Base-by-base conservation (phyloP, 30 jellyfish, hydroid and myxozoan species). In the Hydractinia echinata region DNA sequence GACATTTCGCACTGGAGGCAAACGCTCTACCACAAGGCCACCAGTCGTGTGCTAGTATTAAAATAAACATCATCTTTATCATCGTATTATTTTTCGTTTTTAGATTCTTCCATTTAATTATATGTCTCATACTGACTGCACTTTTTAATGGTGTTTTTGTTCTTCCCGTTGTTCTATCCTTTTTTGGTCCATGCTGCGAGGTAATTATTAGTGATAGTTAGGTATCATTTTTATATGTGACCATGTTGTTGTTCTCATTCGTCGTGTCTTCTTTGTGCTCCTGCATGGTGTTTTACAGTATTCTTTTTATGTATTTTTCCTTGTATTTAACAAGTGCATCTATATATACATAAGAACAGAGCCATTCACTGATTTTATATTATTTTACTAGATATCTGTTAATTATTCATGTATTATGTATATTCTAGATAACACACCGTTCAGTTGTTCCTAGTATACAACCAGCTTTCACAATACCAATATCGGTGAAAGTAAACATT, bases 151-250 rank as follows among this genome's bases (percentile, higher is more conserved):
- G 96, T 15, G 79, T 92, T 58, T 84, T 92, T 13, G 73, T 86
- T 44, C 81, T 92, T 0, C 98, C 98, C 4, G 94, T 84, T 1
- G 62, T 86, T 48, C 86, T 92, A 51, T 92, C 98, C 50, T 86
- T 92, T 80, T 77, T 92, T 86, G 98, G 98, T 8, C 98, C 98
- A 44, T 92, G 98, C 56, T 87, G 96, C 55, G 98, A 92, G 86
- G 98, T 92, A 79, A 76, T 30, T 30, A 30, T 30, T 30, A 30
- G 44, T 30, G 44, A 30, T 2, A 30, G 44, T 30, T 30, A 30
- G 44, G 44, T 30, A 30, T 30, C 44, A 2, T 30, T 30, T 30
- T 30, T 30, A 30, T 30, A 30, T 30, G 44, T 0, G 44, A 2
- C 44, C 44, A 30, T 30, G 44, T 30, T 30, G 1, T 30, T 30